A percentile compares a stretch with the other conserved stretches of the same genome.
Conservation (phyloP, 64 coral and sea anemone species). For the Trachythela sp. region DNA sequence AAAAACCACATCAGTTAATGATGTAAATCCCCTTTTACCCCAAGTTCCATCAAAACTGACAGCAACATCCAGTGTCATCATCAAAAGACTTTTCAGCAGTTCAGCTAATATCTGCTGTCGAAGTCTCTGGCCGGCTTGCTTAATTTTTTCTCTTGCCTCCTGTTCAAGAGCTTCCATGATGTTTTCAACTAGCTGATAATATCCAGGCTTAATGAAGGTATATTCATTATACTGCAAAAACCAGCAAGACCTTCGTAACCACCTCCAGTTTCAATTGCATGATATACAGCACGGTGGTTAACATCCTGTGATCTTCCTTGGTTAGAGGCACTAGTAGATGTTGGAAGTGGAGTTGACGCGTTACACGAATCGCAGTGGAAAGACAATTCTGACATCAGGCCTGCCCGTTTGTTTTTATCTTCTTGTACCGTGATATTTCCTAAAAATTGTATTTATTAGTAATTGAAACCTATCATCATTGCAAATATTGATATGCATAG, state of each 20-base stretch:
- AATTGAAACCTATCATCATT: not conserved
- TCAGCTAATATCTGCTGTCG: not conserved
- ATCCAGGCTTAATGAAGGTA: not conserved
- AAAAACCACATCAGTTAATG: not conserved
- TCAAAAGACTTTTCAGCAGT: not conserved
- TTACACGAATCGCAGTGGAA: slow-evolving; percentile 29
- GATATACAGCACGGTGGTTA: slow-evolving; percentile 41
- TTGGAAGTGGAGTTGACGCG: slow-evolving; percentile 7
- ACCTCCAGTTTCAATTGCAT: slow-evolving; percentile 30
- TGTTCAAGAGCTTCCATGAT: not conserved
- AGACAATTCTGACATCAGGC: slow-evolving; percentile 48
- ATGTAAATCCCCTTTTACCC: slow-evolving; percentile 17
- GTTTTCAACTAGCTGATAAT: not conserved
- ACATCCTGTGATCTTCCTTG: slow-evolving; percentile 38
- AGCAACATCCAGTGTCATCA: not conserved
- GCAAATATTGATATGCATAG: too few relatives aligned
- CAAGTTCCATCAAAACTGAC: not conserved
- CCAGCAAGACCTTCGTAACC: slow-evolving; percentile 33
- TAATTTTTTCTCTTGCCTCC: not conserved
- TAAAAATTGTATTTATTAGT: slow-evolving; percentile 17
- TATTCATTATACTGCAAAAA: not conserved
- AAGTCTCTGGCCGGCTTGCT: not conserved
- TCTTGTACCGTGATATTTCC: slow-evolving; percentile 30
- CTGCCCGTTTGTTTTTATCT: not conserved
- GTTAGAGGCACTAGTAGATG: slow-evolving; percentile 37